Base-by-base conservation (phyloP, 2,888 invertebrate genomes). In the Himalopsyche japonica region DNA sequence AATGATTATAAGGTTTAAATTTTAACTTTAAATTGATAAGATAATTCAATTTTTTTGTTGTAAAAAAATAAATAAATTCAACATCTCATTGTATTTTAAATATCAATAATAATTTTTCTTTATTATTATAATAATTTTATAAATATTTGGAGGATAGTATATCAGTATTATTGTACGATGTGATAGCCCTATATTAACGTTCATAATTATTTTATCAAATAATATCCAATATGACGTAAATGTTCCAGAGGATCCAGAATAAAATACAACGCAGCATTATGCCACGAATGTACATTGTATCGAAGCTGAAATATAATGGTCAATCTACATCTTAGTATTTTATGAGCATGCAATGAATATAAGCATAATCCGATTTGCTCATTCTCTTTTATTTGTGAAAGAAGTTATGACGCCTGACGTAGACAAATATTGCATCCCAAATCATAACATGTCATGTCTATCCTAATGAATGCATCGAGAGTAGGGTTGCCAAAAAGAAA, bases 361-460 rank as follows among this genome's bases (percentile, higher is more conserved):
- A 57, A 5, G 20, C 20, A 57, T 57, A 57, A 57, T 57, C 57
- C 57, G 57, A 57, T 57, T 20, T 57, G 57, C 82, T 76, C 34
- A 24, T 34, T 10, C 79, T 37, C 34, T 30, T 34, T 57, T 84
- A 57, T 84, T 84, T 84, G 84, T 81, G 24, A 57, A 78, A 48
- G 76, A 78, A 81, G 81, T 84, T 84, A 84, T 84, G 84, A 81
- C 47, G 47, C 47, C 30, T 32, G 81, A 81, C 70, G 20, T 84
- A 81, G 81, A 78, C 84, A 84, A 84, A 84, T 49, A 84, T 78
- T 32, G 81, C 78, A 81, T 64, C 81, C 76, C 78, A 77, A 81
- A 84, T 81, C 15, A 82, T 79, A 82, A 84, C 83, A 82, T 85
- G 85, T 85, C 83, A 83, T 81, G 77, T 78, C 81, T 79, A 83